Evolutionary conservation across 1,140 invertebrate species (phyloP), one percentile per base, ranked within the genome.

Genomic region (Neotoxoptera formosana): DNA sequence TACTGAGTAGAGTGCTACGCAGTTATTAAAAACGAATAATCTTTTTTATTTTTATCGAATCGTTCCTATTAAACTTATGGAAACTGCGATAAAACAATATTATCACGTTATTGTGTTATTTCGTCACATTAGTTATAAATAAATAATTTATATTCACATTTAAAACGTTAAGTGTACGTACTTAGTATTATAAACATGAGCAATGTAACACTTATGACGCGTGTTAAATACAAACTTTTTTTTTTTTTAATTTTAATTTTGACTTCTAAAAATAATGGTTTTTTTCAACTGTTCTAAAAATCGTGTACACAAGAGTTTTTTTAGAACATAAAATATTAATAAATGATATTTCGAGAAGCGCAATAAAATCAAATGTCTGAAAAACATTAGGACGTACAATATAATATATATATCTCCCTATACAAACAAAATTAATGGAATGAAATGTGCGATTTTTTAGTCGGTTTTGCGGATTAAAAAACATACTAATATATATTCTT

Each of bases 351-450:
- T 34, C n/a, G n/a, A n/a, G 60, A n/a, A 76, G 4, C n/a, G n/a
- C n/a, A n/a, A 76, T n/a, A 34, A 76, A 76, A 76, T 34, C 60
- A 76, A n/a, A 67, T n/a, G 30, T 76, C 30, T n/a, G n/a, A 76
- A n/a, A 67, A 53, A 67, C 41, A 76, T 76, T 67, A n/a, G 14
- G n/a, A 76, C n/a, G 60, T 76, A 67, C 17, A 67, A n/a, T n/a
- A n/a, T 17, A 56, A 25, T 56, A 23, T 56, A 60, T 25, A 60
- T 25, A 11, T 4, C 11, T 76, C 17, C 60, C 30, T n/a, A 25
- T 86, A 86, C 36, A 36, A 89, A 89, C 48, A 89, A n/a, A 34
- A 89, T 89, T 89, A 89, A 88, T 53, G 47, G 17, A 53, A 36
- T 20, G 20, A 21, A 53, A 89, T 88, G 8, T 47, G 30, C 11